phyloP scores from a whole-genome alignment of 2,797 vertebrate species.

The Aplochiton taeniatus region DNA sequence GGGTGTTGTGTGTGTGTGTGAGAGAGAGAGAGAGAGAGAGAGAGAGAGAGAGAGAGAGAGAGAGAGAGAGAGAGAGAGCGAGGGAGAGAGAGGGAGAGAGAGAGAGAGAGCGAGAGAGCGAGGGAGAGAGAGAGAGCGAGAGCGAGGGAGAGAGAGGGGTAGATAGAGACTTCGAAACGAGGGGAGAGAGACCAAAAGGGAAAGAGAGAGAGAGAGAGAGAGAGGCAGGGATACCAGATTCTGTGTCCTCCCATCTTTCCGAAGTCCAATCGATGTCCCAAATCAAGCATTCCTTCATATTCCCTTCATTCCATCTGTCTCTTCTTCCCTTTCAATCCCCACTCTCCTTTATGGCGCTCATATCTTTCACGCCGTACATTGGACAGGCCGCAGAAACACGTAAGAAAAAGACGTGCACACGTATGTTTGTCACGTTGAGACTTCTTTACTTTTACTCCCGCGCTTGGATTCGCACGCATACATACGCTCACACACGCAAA shows the following conservation, averaged over 20 bases:
- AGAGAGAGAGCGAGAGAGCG: conserved; percentile 59
- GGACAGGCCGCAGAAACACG: no score
- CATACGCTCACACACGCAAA: not conserved
- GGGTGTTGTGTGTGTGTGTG: no score
- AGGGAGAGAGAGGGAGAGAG: conserved; percentile 68
- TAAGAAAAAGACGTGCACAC: no score
- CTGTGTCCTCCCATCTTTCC: conserved; percentile 67
- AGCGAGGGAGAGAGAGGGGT: conserved; percentile 75
- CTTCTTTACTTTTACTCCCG: no score
- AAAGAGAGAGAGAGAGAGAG: conserved; percentile 69
- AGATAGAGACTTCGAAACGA: conserved; percentile 16
- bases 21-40: conserved; percentile 76
- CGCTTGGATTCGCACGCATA: no score
- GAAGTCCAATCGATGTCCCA: conserved; percentile 61
- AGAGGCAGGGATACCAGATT: conserved; percentile 70
- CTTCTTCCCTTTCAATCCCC: not conserved
- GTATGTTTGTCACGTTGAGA: no score
- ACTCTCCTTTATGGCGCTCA: conserved; percentile 9
- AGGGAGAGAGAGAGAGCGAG: no score
- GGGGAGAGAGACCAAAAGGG: no score
- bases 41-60: conserved; percentile 52
- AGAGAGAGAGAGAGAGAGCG: conserved; percentile 67
- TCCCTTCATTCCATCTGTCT: conserved; percentile 18
- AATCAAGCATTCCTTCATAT: conserved; percentile 43
- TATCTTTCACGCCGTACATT: no score